Base-by-base conservation (phyloP, 2,888 invertebrate genomes). In the Eucera pruinosa region DNA sequence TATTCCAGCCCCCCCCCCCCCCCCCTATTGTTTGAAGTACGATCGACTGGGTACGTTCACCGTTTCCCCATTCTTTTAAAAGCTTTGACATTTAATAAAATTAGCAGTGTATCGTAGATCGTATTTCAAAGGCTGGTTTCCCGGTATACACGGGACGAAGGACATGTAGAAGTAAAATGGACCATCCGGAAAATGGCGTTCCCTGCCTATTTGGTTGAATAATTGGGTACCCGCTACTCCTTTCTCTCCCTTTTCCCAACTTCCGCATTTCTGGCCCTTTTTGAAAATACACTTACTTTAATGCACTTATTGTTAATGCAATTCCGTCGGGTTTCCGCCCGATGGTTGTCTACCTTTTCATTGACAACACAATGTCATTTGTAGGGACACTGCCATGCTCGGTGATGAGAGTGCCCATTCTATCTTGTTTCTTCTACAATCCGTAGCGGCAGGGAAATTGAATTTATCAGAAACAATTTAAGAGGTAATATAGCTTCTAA, bases 241-340 rank as follows among this genome's bases (percentile, higher is more conserved):
- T 74, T n/a, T 5, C 43, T 30, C 15, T n/a, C 15, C 43, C 27
- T 50, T 39, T 45, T 30, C 39, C 23, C 4, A 33, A 36, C 33
- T 7, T 5, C 33, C 33, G 4, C n/a, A n/a, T 33, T 33, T 33
- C 7, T 7, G 7, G 7, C 52, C 66, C 65, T 74, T 80, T 71
- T 81, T 81, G 58, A 75, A 64, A 80, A 82, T 79, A 81, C 85
- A 82, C 78, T 77, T 76, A 78, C 82, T 81, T 85, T 88, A 88
- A 87, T 88, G 85, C 87, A 85, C 80, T 88, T 89, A 83, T 79
- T 74, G 81, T 84, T 83, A 89, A 90, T 89, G 83, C 82, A 85
- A 89, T 90, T 89, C 84, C 72, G 61, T 58, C 76, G 81, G 87
- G 85, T 86, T 88, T 87, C 85, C 83, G 88, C 68, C 82, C 82